Conservation (phyloP, 2,888 invertebrate genomes). For the Lycophotia porphyrea region DNA sequence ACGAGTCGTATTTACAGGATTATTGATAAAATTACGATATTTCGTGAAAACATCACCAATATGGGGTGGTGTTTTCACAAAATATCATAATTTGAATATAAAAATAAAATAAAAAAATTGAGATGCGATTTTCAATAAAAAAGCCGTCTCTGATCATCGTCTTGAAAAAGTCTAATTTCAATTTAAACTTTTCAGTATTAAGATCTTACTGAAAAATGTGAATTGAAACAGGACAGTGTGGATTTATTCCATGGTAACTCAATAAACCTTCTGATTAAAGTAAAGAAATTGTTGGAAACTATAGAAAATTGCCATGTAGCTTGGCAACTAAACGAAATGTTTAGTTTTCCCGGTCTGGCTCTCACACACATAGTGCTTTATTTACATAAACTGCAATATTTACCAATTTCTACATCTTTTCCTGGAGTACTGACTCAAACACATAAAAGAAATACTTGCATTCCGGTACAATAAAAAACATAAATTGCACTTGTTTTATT, state of each 20-base stretch:
- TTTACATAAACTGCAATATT: slow-evolving; percentile 15
- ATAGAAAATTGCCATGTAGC: neutral
- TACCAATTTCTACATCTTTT: slow-evolving; percentile 2
- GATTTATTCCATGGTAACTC: no score
- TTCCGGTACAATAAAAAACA: slow-evolving; percentile 26
- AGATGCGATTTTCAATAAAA: neutral
- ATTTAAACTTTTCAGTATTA: neutral
- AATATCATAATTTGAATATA: neutral
- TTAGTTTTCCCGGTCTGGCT: no score
- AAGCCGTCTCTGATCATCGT: neutral
- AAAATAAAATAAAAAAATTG: neutral
- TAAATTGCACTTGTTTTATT: slow-evolving; percentile 41
- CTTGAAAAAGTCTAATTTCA: neutral
- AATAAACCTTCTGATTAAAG: neutral
- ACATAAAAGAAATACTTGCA: slow-evolving; percentile 28
- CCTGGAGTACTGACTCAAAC: slow-evolving; percentile 1
- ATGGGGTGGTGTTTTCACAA: no score
- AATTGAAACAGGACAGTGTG: no score
- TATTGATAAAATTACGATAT: neutral
- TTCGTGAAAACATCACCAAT: no score
- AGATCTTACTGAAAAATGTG: neutral
- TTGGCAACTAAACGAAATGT: neutral
- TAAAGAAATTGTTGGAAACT: no score
- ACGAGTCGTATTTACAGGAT: neutral
- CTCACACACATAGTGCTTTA: neutral